Evolutionary conservation across 2,797 vertebrate genomes (phyloP).

Genomic region (Sebastes iracundus): DNA sequence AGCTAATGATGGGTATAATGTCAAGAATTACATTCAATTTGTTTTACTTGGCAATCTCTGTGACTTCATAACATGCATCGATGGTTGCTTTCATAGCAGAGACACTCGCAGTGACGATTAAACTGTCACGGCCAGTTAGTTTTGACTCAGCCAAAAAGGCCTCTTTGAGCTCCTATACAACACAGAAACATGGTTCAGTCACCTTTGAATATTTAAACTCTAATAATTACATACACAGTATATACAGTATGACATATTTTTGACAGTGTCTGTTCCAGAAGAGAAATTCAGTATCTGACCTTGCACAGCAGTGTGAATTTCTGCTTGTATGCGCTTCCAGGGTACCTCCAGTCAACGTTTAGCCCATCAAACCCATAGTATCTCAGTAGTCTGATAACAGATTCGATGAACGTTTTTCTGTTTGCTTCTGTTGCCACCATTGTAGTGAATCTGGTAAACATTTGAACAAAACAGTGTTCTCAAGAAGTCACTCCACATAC

Average conservation of each 20-base stretch:
- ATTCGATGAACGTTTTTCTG: no score
- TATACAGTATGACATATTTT: neutral
- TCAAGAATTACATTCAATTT: neutral
- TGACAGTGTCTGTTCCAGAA: neutral
- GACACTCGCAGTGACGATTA: slow-evolving; percentile 76
- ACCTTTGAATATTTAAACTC: no score
- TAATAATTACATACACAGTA: neutral
- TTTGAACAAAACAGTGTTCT: neutral
- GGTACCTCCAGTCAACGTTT: slow-evolving; percentile 85
- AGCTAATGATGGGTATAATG: neutral
- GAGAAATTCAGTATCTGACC: slow-evolving; percentile 48
- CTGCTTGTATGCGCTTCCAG: slow-evolving; percentile 74
- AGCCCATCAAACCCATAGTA: slow-evolving; percentile 76
- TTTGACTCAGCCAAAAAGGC: slow-evolving; percentile 64
- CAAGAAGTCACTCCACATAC: neutral
- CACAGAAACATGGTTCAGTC: neutral
- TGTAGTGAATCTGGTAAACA: neutral
- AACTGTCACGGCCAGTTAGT: neutral
- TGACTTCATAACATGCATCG: slow-evolving; percentile 76
- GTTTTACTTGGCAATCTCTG: slow-evolving; percentile 67
- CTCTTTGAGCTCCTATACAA: slow-evolving; percentile 64
- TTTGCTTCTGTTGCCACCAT: no score
- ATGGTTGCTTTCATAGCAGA: slow-evolving; percentile 55
- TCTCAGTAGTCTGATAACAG: no score
- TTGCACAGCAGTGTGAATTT: slow-evolving; percentile 77